A percentile compares a stretch with the other conserved stretches of the same genome.
Evolutionary conservation across 2,888 invertebrate genomes (phyloP).

Genomic region (Lycaena phlaeas): DNA sequence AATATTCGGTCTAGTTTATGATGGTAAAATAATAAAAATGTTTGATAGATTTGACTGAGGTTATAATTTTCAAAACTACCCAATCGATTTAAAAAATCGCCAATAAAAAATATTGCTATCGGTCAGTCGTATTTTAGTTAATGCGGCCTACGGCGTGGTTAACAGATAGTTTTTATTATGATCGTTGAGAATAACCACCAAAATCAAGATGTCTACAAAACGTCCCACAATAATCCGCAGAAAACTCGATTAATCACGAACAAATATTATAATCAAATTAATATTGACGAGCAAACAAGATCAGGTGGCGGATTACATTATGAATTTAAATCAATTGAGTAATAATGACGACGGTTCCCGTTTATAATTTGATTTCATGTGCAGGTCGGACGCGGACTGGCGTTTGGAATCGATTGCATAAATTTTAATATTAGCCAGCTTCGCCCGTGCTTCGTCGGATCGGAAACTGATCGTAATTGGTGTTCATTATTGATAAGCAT

Average conservation of each 20-base stretch:
- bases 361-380: slow-evolving; percentile 18
- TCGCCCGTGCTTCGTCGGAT: slow-evolving; percentile 5
- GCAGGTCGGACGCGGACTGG: slow-evolving; percentile 36
- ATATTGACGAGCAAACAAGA: slow-evolving; percentile 2
- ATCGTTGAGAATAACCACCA: no score
- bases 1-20: no score
- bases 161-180: no score
- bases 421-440: slow-evolving; percentile 41
- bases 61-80: no score
- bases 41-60: no score
- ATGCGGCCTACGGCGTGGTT: no score
- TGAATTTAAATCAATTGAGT: slow-evolving; percentile 11
- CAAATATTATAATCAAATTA: background rate
- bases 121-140: no score
- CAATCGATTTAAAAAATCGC: no score
- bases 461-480: slow-evolving; percentile 35
- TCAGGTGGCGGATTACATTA: slow-evolving; percentile 2
- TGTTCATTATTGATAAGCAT: slow-evolving; percentile 42
- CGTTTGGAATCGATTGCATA: slow-evolving; percentile 46
- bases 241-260: background rate
- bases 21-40: no score
- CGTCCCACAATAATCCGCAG: background rate
- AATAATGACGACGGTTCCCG: slow-evolving; percentile 15
- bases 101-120: no score
- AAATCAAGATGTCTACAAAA: no score